These are phyloP conservation scores for Panulirus ornatus DNA, from an alignment of 1,140 invertebrate genomes.

Conservation along the genomic window DNA sequence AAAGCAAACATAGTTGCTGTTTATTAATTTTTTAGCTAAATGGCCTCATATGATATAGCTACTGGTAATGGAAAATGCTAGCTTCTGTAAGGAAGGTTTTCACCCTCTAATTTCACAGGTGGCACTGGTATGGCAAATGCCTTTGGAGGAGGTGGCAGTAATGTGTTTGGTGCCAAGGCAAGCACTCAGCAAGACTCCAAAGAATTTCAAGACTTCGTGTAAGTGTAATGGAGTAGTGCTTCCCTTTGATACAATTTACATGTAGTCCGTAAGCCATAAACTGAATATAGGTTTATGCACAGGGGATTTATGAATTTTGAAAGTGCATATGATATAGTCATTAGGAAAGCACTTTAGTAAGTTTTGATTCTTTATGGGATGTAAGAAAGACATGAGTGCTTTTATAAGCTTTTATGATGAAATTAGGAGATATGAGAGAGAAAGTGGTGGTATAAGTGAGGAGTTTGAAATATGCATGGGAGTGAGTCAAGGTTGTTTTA, in stretches of 20 bases:
- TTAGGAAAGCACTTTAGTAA: too few relatives aligned
- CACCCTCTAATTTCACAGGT: not conserved
- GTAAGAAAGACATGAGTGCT: too few relatives aligned
- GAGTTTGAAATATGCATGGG: too few relatives aligned
- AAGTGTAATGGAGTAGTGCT: constrained; percentile 10
- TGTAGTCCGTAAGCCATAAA: not conserved
- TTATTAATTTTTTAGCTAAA: too few relatives aligned
- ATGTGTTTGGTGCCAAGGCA: constrained; percentile 42
- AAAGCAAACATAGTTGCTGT: too few relatives aligned
- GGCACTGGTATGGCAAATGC: not conserved
- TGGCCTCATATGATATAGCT: not conserved
- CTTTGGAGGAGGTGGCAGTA: not conserved
- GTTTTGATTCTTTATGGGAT: too few relatives aligned
- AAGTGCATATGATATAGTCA: too few relatives aligned
- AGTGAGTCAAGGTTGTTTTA: too few relatives aligned
- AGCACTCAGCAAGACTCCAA: constrained; percentile 28
- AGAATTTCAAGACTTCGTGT: constrained; percentile 58
- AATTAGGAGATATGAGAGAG: too few relatives aligned
- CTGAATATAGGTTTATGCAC: not conserved
- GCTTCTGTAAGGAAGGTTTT: not conserved
- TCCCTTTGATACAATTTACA: not conserved
- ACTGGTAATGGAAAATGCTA: not conserved
- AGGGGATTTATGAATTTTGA: not conserved
- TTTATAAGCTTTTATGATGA: too few relatives aligned
- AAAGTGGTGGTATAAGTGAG: too few relatives aligned